Conservation (phyloP, 2,888 invertebrate genomes). For the Sminthurides aquaticus region DNA sequence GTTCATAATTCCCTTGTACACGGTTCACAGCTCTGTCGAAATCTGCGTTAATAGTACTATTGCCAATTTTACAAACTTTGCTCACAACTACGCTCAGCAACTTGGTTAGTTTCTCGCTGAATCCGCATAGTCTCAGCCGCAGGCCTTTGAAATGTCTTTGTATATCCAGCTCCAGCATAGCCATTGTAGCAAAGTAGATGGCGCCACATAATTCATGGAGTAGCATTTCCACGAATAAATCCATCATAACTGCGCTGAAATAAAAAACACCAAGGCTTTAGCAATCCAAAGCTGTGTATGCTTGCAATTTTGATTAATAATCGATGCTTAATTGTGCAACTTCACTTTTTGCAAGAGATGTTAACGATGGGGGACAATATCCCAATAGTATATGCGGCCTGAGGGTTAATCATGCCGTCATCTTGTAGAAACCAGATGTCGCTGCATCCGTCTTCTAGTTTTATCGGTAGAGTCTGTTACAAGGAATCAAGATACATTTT, state of each 20-base stretch:
- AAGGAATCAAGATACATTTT: not conserved
- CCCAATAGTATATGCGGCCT: constrained; percentile 4
- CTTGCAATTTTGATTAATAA: too few species aligned
- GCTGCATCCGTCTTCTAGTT: not conserved
- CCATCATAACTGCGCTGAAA: constrained; percentile 16
- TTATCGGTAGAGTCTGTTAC: not conserved
- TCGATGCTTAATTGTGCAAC: too few species aligned
- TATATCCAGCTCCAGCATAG: constrained; percentile 6
- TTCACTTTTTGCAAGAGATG: constrained; percentile 4
- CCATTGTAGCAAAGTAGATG: constrained; percentile 6
- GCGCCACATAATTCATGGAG: not conserved
- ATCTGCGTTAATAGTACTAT: not conserved
- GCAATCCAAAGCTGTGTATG: not conserved
- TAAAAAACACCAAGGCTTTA: not conserved
- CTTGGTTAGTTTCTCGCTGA: constrained; percentile 7
- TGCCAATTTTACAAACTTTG: not conserved
- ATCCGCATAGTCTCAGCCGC: constrained; percentile 3
- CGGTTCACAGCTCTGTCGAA: not conserved
- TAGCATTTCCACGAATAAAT: constrained; percentile 2
- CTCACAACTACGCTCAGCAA: not conserved
- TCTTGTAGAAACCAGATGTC: not conserved
- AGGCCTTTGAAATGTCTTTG: constrained; percentile 8
- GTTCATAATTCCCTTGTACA: constrained; percentile 6
- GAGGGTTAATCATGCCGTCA: constrained; percentile 9
- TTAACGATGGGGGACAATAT: constrained; percentile 5